Conservation (phyloP, 2,797 vertebrate species). For the Epinephelus malabaricus region DNA sequence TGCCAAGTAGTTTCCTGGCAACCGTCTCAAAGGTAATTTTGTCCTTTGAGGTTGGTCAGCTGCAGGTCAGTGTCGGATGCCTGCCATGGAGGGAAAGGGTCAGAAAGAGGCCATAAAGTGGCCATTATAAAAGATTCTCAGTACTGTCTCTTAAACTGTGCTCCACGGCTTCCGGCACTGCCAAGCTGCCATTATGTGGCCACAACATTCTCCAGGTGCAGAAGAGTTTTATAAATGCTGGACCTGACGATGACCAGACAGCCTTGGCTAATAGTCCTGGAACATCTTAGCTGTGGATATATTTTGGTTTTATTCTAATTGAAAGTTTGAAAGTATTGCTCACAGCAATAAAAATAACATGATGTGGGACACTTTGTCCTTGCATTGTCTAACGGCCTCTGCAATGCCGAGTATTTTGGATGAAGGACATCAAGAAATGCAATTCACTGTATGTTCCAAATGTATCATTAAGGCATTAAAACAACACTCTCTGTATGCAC, state of each 20-base stretch:
- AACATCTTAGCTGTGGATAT: slow-evolving; percentile 51
- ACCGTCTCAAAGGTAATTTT: slow-evolving; percentile 51
- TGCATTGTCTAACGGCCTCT: slow-evolving; percentile 49
- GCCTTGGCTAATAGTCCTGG: slow-evolving; percentile 33
- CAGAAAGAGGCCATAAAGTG: slow-evolving; percentile 56
- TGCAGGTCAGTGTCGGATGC: slow-evolving; percentile 64
- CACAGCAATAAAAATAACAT: slow-evolving; percentile 23
- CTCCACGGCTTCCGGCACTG: slow-evolving; percentile 31
- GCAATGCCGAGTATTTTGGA: slow-evolving; percentile 40
- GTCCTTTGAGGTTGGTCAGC: slow-evolving; percentile 66
- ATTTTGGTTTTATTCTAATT: slow-evolving; percentile 50
- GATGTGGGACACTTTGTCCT: slow-evolving; percentile 50
- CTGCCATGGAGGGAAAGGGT: slow-evolving; percentile 53
- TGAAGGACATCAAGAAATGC: slow-evolving; percentile 57
- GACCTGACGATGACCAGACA: slow-evolving; percentile 48
- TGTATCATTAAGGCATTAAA: slow-evolving; percentile 79
- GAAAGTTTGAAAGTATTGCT: slow-evolving; percentile 41
- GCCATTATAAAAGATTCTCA: slow-evolving; percentile 61
- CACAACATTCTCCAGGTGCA: slow-evolving; percentile 55
- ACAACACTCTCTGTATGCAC: slow-evolving; percentile 79
- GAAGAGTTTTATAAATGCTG: slow-evolving; percentile 29
- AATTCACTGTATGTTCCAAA: slow-evolving; percentile 74
- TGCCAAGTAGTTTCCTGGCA: slow-evolving; percentile 73
- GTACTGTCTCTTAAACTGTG: slow-evolving; percentile 59
- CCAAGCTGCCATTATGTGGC: slow-evolving; percentile 48